These are phyloP conservation scores for Rhynchopsitta pachyrhyncha DNA, from an alignment of 2,113 vertebrate genomes.

Conservation along the genomic window DNA sequence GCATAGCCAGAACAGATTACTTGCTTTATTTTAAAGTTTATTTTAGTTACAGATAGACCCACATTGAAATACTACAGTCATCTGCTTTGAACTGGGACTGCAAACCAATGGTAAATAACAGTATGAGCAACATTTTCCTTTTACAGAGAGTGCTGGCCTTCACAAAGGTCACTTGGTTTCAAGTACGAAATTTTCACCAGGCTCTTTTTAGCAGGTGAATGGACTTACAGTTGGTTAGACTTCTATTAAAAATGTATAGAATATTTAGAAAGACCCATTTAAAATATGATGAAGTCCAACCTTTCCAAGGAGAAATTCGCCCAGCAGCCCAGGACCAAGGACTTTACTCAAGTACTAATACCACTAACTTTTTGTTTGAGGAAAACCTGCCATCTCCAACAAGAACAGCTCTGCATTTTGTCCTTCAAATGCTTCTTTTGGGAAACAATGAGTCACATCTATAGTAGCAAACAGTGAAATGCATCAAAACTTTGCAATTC, in stretches of 20 bases:
- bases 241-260: neutral
- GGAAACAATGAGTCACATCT: neutral
- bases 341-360: neutral
- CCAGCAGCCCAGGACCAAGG: neutral
- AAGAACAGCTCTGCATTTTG: neutral
- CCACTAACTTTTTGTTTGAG: neutral
- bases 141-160: neutral
- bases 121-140: neutral
- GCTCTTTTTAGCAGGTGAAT: neutral
- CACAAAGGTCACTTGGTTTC: neutral
- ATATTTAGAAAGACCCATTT: neutral
- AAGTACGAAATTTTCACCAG: neutral
- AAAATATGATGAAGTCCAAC: neutral
- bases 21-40: neutral
- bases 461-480: neutral
- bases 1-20: slow-evolving; percentile 25
- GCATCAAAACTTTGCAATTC: neutral
- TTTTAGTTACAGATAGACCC: slow-evolving; percentile 26
- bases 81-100: neutral
- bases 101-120: neutral
- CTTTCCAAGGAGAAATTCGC: neutral
- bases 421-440: neutral
- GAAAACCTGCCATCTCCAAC: neutral
- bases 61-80: neutral
- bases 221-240: neutral